Percentiles rank a stretch among this genome's conserved stretches.
These are phyloP conservation scores for Melanotaenia pygmaea DNA, from an alignment of 2,797 vertebrate genomes.

Conservation along the genomic window DNA sequence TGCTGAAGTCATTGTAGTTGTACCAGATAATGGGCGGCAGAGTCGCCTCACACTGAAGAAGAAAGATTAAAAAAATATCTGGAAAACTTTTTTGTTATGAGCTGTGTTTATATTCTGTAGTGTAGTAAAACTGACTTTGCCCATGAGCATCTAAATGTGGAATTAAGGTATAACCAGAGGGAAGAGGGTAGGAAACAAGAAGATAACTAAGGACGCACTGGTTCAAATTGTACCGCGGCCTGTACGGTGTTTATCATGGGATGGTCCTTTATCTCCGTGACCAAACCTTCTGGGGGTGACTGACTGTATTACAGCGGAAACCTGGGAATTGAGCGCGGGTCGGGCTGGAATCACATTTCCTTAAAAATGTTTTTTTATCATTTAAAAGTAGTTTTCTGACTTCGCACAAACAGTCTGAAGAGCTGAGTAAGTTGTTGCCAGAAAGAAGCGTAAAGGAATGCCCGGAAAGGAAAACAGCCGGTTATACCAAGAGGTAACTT, in stretches of 20 bases:
- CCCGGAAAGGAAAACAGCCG: slow-evolving; percentile 78
- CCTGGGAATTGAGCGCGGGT: accelerated
- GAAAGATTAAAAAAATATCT: too few species aligned
- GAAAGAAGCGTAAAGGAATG: slow-evolving; percentile 78
- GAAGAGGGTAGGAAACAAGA: slow-evolving; percentile 22
- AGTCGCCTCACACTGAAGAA: too few species aligned
- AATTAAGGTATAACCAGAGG: not conserved
- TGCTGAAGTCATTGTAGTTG: too few species aligned
- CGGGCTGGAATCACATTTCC: not conserved
- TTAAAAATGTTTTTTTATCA: slow-evolving; percentile 30
- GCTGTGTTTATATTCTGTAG: not conserved
- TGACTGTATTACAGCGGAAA: not conserved
- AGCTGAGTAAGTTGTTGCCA: not conserved
- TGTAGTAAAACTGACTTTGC: not conserved
- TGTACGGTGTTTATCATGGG: slow-evolving; percentile 30
- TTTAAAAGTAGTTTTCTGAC: not conserved
- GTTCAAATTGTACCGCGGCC: slow-evolving; percentile 13
- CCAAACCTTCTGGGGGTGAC: not conserved
- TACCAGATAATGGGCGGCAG: too few species aligned
- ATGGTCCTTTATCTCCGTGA: slow-evolving; percentile 16
- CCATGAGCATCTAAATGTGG: slow-evolving; percentile 29
- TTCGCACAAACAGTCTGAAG: not conserved
- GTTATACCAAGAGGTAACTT: slow-evolving; percentile 88
- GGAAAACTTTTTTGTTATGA: too few species aligned
- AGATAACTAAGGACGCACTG: slow-evolving; percentile 8